Conservation (phyloP, 2,113 vertebrate genomes). For the Sapajus apella region DNA sequence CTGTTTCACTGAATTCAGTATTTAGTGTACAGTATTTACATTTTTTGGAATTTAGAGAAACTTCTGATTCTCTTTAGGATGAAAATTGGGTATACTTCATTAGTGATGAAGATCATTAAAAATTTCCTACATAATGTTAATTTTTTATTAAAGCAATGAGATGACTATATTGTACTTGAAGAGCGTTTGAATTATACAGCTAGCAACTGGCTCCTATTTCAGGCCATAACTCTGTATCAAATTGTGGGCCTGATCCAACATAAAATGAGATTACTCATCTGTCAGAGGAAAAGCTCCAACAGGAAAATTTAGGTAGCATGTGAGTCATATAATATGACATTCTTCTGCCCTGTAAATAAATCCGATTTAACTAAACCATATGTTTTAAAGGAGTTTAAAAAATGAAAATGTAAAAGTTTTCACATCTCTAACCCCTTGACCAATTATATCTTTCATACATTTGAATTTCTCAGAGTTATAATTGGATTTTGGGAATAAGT, state of each 20-base stretch:
- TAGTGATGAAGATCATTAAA: constrained; percentile 21
- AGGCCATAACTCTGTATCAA: constrained; percentile 51
- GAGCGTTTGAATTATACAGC: constrained; percentile 48
- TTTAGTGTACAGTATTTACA: not conserved
- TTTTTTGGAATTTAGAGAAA: not conserved
- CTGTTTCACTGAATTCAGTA: too few relatives aligned
- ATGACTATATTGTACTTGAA: constrained; percentile 1
- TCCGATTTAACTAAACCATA: constrained; percentile 65
- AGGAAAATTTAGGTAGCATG: constrained; percentile 76
- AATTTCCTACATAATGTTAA: not conserved
- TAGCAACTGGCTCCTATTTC: constrained; percentile 58
- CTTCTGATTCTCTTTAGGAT: not conserved
- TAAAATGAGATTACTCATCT: constrained; percentile 77
- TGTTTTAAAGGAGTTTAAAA: constrained; percentile 64
- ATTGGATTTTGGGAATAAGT: constrained; percentile 17
- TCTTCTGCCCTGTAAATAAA: constrained; percentile 70
- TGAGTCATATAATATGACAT: constrained; percentile 71
- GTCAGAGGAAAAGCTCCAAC: constrained; percentile 66
- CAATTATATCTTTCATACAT: constrained; percentile 27
- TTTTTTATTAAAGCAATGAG: constrained; percentile 22
- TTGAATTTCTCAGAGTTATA: constrained; percentile 44
- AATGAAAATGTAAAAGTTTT: constrained; percentile 41
- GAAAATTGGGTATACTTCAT: constrained; percentile 7
- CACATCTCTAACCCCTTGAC: constrained; percentile 5
- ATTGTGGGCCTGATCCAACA: constrained; percentile 53